A percentile compares a stretch with the other conserved stretches of the same genome.
Conservation (phyloP, 2,797 vertebrate genomes). For the Manis javanica region DNA sequence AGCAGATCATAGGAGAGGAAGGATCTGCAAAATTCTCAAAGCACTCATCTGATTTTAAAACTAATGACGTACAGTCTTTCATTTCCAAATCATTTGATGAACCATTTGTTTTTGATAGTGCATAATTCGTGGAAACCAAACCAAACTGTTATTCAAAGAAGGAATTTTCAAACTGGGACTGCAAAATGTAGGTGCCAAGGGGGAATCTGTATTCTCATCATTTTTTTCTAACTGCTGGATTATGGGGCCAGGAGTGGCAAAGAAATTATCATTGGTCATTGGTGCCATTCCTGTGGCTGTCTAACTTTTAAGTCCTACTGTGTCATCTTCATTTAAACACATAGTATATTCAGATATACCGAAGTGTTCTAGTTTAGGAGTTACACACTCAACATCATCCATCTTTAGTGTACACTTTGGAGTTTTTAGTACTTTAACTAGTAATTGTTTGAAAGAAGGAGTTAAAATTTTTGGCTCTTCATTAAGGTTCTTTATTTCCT, state of each 20-base stretch:
- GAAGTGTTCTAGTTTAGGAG: slow-evolving; percentile 92
- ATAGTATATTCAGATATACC: slow-evolving; percentile 91
- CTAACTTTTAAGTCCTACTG: slow-evolving; percentile 90
- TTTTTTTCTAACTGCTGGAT: slow-evolving; percentile 41
- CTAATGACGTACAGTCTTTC: slow-evolving; percentile 59
- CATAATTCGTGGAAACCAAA: slow-evolving; percentile 59
- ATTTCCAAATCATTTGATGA: slow-evolving; percentile 36
- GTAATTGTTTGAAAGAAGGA: not conserved
- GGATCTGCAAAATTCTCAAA: slow-evolving; percentile 77
- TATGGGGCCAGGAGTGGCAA: slow-evolving; percentile 45
- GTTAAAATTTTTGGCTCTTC: not conserved
- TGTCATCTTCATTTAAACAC: slow-evolving; percentile 95
- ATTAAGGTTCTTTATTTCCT: not conserved
- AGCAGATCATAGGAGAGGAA: slow-evolving; percentile 83
- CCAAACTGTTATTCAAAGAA: slow-evolving; percentile 77
- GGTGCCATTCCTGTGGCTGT: not conserved
- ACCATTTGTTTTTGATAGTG: slow-evolving; percentile 62
- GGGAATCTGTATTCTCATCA: slow-evolving; percentile 85
- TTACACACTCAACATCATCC: slow-evolving; percentile 90
- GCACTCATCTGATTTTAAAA: slow-evolving; percentile 74
- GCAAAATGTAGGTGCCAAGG: slow-evolving; percentile 88
- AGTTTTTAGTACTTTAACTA: slow-evolving; percentile 83
- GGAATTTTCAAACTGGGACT: slow-evolving; percentile 90
- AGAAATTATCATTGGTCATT: not conserved
- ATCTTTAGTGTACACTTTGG: slow-evolving; percentile 90